Percentiles rank a stretch among this genome's conserved stretches.
Evolutionary conservation across 2,888 invertebrate species (phyloP).

Genomic region (Troglohyphantes excavatus): DNA sequence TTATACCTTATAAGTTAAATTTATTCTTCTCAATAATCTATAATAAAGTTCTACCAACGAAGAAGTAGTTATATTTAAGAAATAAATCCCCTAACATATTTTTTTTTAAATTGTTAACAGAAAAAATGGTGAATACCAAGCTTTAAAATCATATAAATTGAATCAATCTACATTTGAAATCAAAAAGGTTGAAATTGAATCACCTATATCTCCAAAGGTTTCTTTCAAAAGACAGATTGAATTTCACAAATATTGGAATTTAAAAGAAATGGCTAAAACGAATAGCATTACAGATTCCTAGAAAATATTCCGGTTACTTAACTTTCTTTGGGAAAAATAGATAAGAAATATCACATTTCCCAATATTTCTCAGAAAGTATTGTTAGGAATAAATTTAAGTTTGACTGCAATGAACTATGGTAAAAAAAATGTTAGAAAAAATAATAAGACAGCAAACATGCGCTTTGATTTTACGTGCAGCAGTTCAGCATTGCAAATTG

Average conservation of each 20-base stretch:
- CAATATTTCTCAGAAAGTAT: slow-evolving; percentile 3
- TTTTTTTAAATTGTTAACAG: background rate
- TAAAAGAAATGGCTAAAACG: background rate
- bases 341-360: slow-evolving; percentile 3
- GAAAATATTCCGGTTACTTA: slow-evolving; percentile 9
- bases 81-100: no score
- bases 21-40: no score
- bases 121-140: background rate
- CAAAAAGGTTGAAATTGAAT: background rate
- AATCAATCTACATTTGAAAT: background rate
- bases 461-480: background rate
- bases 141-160: slow-evolving; percentile 2
- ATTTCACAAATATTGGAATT: slow-evolving; percentile 4
- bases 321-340: background rate
- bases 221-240: slow-evolving; percentile 5
- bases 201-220: background rate
- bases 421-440: background rate
- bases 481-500: background rate
- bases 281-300: background rate
- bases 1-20: no score
- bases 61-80: no score
- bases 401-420: background rate
- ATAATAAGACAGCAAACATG: background rate
- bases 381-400: background rate
- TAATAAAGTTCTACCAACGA: no score